Base-by-base conservation (phyloP, 2,888 invertebrate species). In the Epinotia brunnichana region DNA sequence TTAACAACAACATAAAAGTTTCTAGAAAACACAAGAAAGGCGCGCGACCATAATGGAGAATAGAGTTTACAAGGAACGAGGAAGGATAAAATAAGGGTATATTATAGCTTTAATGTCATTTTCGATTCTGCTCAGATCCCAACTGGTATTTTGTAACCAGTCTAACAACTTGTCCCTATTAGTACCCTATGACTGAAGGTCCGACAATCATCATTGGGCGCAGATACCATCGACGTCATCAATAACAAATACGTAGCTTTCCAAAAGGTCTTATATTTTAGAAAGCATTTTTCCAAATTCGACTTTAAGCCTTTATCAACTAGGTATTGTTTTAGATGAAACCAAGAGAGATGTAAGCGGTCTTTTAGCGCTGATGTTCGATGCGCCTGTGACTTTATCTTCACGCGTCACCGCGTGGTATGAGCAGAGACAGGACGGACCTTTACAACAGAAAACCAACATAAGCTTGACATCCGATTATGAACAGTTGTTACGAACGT, bases 141-240 rank as follows among this genome's bases (percentile, higher is more conserved):
- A 56, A 35, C 39, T 35, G 5, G 51, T 63, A 19, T 19, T 35
- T 41, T 66, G 41, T 66, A 56, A 56, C 54, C 54, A 21, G 41
- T 54, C 51, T 54, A 62, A 17, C 54, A 41, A 61, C 39, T 19
- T 24, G 41, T 13, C 59, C 70, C 41, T 56, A 68, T 72, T 62
- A 72, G 67, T 61, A 64, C 60, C 53, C 21, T 19, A 48, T 53
- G 53, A 62, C 15, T 44, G 53, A 53, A 41, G 51, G 53, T 21
- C 57, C 15, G 35, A 29, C 48, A 57, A 57, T 57, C 57, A 64
- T 70, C 63, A 57, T 70, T 51, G 44, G 21, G n/a, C 9, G 7
- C 44, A 61, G 71, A 72, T 72, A 67, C 59, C 11, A 72, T 67
- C 66, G n/a, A 35, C 53, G 61, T 62, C 67, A 72, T 72, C 72